phyloP scores from a whole-genome alignment of 1,140 invertebrate species.

The Magallana gigas region DNA sequence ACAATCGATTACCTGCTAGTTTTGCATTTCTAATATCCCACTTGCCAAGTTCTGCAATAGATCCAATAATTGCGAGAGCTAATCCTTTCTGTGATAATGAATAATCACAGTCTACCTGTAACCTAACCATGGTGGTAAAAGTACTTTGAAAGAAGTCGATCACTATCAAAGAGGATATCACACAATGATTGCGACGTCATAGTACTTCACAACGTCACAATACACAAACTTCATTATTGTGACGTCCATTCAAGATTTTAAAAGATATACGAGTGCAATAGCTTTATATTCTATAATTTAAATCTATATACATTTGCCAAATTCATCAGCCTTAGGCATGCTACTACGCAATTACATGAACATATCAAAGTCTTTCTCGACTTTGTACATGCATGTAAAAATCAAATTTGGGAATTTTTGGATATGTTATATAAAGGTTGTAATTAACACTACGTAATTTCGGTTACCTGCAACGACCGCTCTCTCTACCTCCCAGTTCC shows the following conservation, averaged over 20 bases:
- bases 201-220: background rate
- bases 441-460: too few species aligned
- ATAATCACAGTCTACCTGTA: background rate
- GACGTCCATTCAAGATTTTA: background rate
- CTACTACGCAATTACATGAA: too few species aligned
- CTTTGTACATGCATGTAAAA: too few species aligned
- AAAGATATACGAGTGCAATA: too few species aligned
- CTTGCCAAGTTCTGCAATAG: background rate
- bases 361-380: too few species aligned
- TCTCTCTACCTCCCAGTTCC: background rate
- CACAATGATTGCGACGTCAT: background rate
- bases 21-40: background rate
- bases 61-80: background rate
- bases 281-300: too few species aligned
- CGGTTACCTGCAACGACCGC: conserved; percentile 14
- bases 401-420: too few species aligned
- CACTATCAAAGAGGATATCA: too few species aligned
- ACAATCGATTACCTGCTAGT: background rate
- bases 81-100: background rate
- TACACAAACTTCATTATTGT: background rate
- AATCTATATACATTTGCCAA: too few species aligned
- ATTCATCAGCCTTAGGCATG: too few species aligned
- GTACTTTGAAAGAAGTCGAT: too few species aligned
- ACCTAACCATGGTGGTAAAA: background rate
- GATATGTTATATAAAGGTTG: too few species aligned